Evolutionary conservation across 2,113 vertebrate species (phyloP).

Genomic region (Rhea americana): DNA sequence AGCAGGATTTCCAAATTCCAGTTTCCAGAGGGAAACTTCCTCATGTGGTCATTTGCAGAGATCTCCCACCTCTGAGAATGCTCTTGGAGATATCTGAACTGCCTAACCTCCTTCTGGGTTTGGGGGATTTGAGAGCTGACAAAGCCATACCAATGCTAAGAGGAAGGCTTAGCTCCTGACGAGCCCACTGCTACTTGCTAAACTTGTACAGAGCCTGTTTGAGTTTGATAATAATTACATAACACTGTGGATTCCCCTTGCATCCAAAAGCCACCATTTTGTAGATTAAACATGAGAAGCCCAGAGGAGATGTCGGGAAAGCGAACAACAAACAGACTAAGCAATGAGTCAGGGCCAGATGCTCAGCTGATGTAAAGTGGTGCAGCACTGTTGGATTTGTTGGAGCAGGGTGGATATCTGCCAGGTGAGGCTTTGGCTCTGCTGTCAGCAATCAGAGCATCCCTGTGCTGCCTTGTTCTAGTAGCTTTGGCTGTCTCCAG

Average conservation of each 20-base stretch:
- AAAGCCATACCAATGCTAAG: neutral
- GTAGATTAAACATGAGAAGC: neutral
- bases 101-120: neutral
- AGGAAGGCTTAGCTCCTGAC: neutral
- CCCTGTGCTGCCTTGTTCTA: neutral
- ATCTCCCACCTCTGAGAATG: neutral
- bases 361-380: neutral
- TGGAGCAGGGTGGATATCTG: neutral
- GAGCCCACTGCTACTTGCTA: neutral
- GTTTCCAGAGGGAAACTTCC: neutral
- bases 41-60: neutral
- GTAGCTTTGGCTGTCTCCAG: neutral
- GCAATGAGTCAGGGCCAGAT: neutral
- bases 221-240: neutral
- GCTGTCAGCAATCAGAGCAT: neutral
- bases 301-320: neutral
- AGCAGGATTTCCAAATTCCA: too few species aligned
- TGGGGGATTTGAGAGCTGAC: neutral
- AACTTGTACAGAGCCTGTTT: rapidly evolving
- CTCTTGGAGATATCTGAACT: neutral
- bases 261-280: neutral
- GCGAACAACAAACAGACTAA: neutral
- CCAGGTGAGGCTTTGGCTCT: neutral
- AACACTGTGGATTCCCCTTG: neutral
- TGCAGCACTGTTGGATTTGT: neutral